phyloP scores from a whole-genome alignment of 2,113 vertebrate genomes.

The Arizona elegans region DNA sequence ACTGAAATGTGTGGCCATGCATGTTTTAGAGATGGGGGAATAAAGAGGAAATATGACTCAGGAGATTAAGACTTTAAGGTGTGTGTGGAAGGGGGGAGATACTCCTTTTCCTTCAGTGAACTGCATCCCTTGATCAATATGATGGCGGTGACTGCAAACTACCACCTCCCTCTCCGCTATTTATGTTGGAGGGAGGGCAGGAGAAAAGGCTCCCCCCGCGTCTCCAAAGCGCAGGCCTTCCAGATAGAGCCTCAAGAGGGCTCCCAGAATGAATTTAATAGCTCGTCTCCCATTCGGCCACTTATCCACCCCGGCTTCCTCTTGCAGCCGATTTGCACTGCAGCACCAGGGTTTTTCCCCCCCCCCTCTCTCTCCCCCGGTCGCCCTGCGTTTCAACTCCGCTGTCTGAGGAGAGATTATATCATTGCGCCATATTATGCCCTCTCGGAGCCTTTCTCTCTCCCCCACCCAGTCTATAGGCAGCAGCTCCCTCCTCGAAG shows the following conservation, averaged over 20 bases:
- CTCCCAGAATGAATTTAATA: background rate
- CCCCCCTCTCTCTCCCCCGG: background rate
- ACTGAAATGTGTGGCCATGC: background rate
- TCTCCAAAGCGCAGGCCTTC: background rate
- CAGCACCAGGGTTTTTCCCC: background rate
- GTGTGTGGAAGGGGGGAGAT: background rate
- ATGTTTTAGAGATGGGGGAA: constrained; percentile 2
- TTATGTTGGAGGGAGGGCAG: background rate
- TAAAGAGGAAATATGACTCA: background rate
- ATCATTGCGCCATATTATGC: constrained; percentile 51
- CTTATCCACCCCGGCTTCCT: background rate
- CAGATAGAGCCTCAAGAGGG: background rate
- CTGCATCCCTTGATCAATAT: background rate
- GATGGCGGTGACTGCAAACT: constrained; percentile 8
- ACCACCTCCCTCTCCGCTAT: background rate
- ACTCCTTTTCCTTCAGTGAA: background rate
- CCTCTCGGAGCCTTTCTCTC: constrained; percentile 7
- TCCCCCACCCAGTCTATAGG: background rate
- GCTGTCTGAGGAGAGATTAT: constrained; percentile 33
- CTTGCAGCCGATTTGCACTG: background rate
- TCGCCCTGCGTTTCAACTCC: background rate
- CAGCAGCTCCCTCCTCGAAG: background rate
- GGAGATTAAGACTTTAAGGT: background rate
- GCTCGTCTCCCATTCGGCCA: constrained; percentile 5
- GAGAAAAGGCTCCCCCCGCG: background rate